Percentiles rank a stretch among this genome's conserved stretches.
These are phyloP conservation scores for Nothoprocta pentlandii DNA, from an alignment of 2,113 vertebrate species.

Conservation along the genomic window DNA sequence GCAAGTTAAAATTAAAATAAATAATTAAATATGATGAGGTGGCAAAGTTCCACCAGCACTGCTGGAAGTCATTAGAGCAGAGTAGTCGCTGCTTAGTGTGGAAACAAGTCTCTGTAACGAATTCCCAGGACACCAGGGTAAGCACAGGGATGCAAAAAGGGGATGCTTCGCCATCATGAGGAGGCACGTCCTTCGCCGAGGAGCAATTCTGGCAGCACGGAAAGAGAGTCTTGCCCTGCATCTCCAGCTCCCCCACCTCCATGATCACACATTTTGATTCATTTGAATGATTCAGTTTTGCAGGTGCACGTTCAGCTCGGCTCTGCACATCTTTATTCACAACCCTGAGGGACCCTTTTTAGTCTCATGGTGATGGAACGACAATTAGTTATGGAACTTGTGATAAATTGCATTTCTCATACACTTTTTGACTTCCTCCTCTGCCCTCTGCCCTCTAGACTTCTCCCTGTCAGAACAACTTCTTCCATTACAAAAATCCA, in stretches of 20 bases:
- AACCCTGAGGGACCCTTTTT: neutral
- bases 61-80: constrained; percentile 16
- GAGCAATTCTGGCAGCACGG: neutral
- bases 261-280: neutral
- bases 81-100: neutral
- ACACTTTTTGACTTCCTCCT: neutral
- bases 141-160: neutral
- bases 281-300: neutral
- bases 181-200: neutral
- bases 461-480: neutral
- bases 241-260: neutral
- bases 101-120: constrained; percentile 13
- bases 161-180: neutral
- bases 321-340: neutral
- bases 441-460: neutral
- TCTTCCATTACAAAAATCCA: neutral
- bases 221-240: neutral
- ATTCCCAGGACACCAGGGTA: neutral
- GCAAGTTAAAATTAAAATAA: constrained; percentile 58
- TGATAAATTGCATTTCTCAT: neutral
- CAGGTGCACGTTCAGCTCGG: neutral
- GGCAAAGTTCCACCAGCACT: constrained; percentile 4
- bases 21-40: constrained; percentile 50
- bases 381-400: neutral
- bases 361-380: neutral